Conservation (phyloP, 1,140 invertebrate species). For the Orchesella cincta region DNA sequence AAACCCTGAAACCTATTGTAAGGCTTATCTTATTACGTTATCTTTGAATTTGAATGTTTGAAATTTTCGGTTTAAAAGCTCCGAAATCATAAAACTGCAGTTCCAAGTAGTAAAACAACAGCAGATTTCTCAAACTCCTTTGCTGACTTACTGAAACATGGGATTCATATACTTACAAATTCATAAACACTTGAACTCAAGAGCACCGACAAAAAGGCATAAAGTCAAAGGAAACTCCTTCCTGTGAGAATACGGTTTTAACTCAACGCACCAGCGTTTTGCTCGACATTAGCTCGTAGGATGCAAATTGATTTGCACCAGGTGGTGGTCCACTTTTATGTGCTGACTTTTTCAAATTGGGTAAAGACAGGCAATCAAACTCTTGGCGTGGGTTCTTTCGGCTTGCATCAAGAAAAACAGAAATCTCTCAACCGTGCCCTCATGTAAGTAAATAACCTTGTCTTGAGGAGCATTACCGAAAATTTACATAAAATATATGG, state of each 20-base stretch:
- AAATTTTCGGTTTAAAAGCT: too few species aligned
- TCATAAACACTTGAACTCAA: neutral
- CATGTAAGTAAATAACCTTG: neutral
- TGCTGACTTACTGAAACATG: too few species aligned
- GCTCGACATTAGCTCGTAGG: constrained; percentile 17
- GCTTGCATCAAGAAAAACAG: neutral
- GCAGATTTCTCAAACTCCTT: too few species aligned
- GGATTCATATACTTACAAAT: too few species aligned
- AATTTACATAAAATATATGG: neutral
- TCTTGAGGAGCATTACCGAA: neutral
- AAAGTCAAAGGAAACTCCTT: neutral
- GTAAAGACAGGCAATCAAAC: neutral
- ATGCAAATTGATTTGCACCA: constrained; percentile 39
- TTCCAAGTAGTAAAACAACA: too few species aligned
- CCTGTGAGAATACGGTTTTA: neutral
- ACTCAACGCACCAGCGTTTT: neutral
- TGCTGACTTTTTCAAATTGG: neutral
- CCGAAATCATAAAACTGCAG: too few species aligned
- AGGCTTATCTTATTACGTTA: neutral
- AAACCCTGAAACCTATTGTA: too few species aligned
- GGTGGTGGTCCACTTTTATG: constrained; percentile 11
- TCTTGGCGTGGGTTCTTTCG: neutral
- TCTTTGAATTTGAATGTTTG: neutral
- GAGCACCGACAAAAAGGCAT: neutral
- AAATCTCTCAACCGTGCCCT: neutral